Evolutionary conservation across 2,113 vertebrate genomes (phyloP).

Genomic region (Bos taurus): ARS-UCD2.0 NC_037343.1:39219001-39219500

Average conservation of each 20-base stretch:
- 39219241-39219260: background rate
- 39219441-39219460: background rate
- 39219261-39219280: background rate
- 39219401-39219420: background rate
- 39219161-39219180: background rate
- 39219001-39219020: background rate
- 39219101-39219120: background rate
- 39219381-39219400: background rate
- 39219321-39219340: rapidly evolving
- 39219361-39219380: background rate
- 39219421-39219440: background rate
- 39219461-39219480: background rate
- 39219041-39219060: background rate
- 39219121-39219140: background rate
- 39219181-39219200: background rate
- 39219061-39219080: background rate
- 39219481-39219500: background rate
- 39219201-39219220: background rate
- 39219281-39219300: background rate
- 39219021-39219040: background rate
- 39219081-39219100: background rate
- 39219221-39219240: background rate
- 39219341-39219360: background rate
- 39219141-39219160: background rate
- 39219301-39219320: background rate